Evolutionary conservation across 2,888 invertebrate genomes (phyloP).

Genomic region (Nephrotoma guestfalica): DNA sequence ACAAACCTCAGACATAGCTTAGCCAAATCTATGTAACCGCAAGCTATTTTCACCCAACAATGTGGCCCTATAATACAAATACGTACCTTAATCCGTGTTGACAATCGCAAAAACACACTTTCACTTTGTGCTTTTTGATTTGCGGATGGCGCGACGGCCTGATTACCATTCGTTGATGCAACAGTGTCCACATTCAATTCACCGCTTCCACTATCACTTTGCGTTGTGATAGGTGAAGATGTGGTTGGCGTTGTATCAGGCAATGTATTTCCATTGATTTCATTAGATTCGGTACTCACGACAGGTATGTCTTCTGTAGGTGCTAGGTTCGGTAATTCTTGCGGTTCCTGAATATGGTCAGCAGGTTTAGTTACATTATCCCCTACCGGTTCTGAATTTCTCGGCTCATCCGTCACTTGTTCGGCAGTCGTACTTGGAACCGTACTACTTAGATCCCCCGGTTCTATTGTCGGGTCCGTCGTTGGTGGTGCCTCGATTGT

Average conservation of each 20-base stretch:
- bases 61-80: background rate
- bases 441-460: background rate
- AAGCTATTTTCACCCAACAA: background rate
- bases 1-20: background rate
- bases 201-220: constrained; percentile 8
- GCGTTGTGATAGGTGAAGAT: constrained; percentile 6
- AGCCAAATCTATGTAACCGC: background rate
- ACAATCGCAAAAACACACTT: constrained; percentile 88
- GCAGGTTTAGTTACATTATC: constrained; percentile 7
- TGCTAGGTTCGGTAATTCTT: background rate
- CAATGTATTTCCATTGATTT: constrained; percentile 27
- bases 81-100: constrained; percentile 83
- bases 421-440: background rate
- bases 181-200: constrained; percentile 10
- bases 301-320: background rate
- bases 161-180: background rate
- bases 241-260: constrained; percentile 12
- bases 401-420: constrained; percentile 2
- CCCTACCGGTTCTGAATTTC: background rate
- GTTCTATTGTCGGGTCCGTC: background rate
- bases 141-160: constrained; percentile 8
- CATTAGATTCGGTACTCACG: background rate
- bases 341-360: constrained; percentile 17
- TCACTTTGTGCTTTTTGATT: constrained; percentile 54
- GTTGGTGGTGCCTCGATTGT: background rate